Percentiles rank a stretch among this genome's conserved stretches.
phyloP scores from a whole-genome alignment of 2,113 vertebrate genomes.

The Dendrocopos noguchii region DNA sequence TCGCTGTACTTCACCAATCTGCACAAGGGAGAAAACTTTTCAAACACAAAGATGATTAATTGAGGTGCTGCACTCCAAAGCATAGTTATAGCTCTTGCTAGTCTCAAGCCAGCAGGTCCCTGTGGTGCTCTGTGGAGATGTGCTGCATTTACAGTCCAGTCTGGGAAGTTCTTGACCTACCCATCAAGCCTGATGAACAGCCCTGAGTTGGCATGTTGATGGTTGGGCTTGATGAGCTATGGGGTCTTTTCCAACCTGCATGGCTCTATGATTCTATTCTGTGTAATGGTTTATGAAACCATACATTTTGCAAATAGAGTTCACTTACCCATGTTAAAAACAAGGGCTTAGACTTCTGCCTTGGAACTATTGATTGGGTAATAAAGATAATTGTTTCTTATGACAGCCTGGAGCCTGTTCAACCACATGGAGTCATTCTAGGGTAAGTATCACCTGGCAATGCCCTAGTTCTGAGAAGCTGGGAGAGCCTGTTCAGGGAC shows the following conservation, averaged over 20 bases:
- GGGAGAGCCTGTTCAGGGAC: rapidly evolving
- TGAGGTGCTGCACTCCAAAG: background rate
- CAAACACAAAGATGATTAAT: background rate
- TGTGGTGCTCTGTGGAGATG: background rate
- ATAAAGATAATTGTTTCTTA: background rate
- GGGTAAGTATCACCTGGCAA: background rate
- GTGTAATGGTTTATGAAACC: background rate
- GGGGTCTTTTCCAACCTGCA: too few relatives aligned
- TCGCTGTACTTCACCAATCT: background rate
- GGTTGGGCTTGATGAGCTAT: too few relatives aligned
- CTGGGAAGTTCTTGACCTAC: background rate
- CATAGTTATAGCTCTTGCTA: background rate
- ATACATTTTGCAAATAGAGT: background rate
- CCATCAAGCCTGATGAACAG: background rate
- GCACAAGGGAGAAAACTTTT: background rate
- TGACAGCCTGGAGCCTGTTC: background rate
- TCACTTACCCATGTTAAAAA: background rate
- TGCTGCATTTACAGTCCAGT: background rate
- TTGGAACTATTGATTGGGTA: slow-evolving; percentile 22
- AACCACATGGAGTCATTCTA: background rate
- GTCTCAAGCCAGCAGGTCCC: background rate
- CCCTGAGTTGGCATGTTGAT: background rate
- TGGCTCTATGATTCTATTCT: too few relatives aligned
- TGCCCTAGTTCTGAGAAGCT: background rate
- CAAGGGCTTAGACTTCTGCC: background rate